A percentile compares a stretch with the other conserved stretches of the same genome.
phyloP scores from a whole-genome alignment of 1,140 invertebrate species.

The Atta colombica region DNA sequence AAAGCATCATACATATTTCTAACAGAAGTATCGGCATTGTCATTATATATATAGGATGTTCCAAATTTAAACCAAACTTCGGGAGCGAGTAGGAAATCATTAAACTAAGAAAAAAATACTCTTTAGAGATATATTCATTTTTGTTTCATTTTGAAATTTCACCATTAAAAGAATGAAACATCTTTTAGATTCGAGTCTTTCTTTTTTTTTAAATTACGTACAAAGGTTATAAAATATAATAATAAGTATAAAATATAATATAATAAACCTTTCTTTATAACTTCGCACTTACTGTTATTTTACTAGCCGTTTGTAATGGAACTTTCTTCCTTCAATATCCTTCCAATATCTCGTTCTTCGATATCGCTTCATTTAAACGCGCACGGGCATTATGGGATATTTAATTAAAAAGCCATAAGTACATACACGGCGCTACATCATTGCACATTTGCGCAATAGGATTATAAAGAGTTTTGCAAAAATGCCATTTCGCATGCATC shows the following conservation, averaged over 20 bases:
- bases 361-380: conserved; percentile 39
- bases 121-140: too few species aligned
- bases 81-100: too few species aligned
- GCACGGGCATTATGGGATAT: conserved; percentile 47
- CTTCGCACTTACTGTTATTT: conserved; percentile 9
- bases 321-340: conserved; percentile 31
- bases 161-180: background rate
- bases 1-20: background rate
- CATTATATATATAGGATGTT: background rate
- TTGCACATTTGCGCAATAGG: conserved; percentile 35
- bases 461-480: conserved; percentile 47
- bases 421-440: background rate
- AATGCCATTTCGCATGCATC: conserved; percentile 35
- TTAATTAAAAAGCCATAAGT: conserved; percentile 65
- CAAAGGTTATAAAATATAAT: conserved; percentile 13
- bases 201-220: background rate
- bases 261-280: conserved; percentile 18
- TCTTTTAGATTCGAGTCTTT: background rate
- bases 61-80: too few species aligned
- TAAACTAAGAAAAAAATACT: too few species aligned
- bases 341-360: conserved; percentile 27
- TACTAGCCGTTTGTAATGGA: conserved; percentile 12
- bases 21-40: background rate
- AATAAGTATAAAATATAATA: too few species aligned
- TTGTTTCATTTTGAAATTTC: conserved; percentile 3